Percentiles rank a stretch among this genome's conserved stretches.
These are phyloP conservation scores for Lithobates sylvaticus DNA, from an alignment of 2,797 vertebrate genomes.

Conservation along the genomic window DNA sequence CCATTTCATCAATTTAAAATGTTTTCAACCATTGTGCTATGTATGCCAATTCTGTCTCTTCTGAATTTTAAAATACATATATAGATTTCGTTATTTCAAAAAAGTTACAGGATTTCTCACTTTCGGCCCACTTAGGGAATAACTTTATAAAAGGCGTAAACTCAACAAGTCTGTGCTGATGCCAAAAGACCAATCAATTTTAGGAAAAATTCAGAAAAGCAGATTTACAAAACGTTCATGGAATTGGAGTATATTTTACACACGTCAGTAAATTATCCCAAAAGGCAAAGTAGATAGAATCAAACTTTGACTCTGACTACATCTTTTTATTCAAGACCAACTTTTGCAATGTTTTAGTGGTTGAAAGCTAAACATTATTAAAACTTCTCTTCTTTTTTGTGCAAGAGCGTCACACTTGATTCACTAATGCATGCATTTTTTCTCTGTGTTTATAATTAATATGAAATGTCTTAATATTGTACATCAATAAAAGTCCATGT, in stretches of 20 bases:
- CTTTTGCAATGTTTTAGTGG: background rate
- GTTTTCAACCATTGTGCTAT: background rate
- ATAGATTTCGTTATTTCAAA: too few species aligned
- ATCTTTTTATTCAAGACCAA: background rate
- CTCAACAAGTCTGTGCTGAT: background rate
- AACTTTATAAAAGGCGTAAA: background rate
- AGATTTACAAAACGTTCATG: background rate
- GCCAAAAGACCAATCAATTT: background rate
- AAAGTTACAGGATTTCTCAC: too few species aligned
- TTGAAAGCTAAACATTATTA: constrained; percentile 4
- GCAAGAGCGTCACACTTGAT: constrained; percentile 6
- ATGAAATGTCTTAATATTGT: constrained; percentile 19
- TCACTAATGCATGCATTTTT: constrained; percentile 22
- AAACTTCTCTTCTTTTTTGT: constrained; percentile 8
- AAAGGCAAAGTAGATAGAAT: background rate
- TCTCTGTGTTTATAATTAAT: background rate
- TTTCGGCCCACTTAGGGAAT: background rate
- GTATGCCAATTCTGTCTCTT: background rate
- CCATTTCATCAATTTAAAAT: background rate
- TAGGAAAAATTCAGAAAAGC: background rate
- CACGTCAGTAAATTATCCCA: background rate
- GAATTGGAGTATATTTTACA: background rate
- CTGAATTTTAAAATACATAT: background rate
- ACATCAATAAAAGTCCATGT: constrained; percentile 3
- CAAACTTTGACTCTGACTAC: background rate